Conservation (phyloP, 2,888 invertebrate genomes). For the Dynastes maya region DNA sequence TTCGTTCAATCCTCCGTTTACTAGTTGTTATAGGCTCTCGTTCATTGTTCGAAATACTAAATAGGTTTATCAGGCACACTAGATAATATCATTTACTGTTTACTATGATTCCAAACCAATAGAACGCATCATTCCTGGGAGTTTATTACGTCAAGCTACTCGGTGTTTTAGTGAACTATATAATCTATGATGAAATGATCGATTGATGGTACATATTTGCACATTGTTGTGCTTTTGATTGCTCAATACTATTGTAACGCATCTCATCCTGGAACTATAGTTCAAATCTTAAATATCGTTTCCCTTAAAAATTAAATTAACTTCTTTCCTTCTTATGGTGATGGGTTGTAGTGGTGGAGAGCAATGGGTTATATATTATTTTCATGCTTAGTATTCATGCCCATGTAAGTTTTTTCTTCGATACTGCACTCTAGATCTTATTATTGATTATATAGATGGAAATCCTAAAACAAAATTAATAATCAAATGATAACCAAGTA, state of each 20-base stretch:
- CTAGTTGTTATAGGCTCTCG: constrained; percentile 7
- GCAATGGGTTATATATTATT: constrained; percentile 42
- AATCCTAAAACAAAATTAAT: no score
- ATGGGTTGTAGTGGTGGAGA: constrained; percentile 51
- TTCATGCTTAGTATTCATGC: constrained; percentile 9
- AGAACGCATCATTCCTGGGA: background rate
- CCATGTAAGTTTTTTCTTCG: background rate
- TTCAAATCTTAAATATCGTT: background rate
- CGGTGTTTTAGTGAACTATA: background rate
- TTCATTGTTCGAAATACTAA: constrained; percentile 29
- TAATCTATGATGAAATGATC: background rate
- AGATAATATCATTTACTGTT: background rate
- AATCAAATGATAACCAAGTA: background rate
- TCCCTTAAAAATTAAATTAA: no score
- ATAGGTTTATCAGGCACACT: constrained; percentile 11
- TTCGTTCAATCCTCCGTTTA: constrained; percentile 41
- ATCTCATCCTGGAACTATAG: constrained; percentile 8
- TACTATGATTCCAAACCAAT: background rate
- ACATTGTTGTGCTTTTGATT: background rate
- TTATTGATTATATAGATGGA: no score
- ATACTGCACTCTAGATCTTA: background rate
- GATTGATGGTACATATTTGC: background rate
- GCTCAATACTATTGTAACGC: background rate
- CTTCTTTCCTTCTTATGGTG: constrained; percentile 22
- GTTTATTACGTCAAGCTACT: background rate